Conservation (phyloP, 1,140 invertebrate genomes). For the Aphelinus atriplicis region DNA sequence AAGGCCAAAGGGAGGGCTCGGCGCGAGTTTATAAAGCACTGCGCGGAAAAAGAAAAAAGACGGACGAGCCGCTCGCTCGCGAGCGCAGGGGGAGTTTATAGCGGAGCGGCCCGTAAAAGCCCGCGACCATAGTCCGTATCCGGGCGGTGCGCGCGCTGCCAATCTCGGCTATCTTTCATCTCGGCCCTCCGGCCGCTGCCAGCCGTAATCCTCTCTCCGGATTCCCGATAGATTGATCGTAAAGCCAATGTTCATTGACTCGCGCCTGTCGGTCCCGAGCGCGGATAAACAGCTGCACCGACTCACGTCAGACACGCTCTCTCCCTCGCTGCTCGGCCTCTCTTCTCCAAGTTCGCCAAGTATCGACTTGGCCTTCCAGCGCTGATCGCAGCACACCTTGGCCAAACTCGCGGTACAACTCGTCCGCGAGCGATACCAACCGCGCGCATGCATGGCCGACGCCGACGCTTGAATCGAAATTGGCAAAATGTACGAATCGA, state of each 20-base stretch:
- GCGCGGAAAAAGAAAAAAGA: conserved; percentile 1
- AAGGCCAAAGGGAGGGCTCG: no score
- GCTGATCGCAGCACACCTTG: no score
- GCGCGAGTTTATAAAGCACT: no score
- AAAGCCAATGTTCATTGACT: conserved; percentile 46
- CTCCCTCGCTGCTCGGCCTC: not conserved
- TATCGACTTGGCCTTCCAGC: no score
- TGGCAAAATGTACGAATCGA: no score
- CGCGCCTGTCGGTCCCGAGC: not conserved
- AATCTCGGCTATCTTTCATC: conserved; percentile 56
- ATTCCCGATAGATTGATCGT: conserved; percentile 49
- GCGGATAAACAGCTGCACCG: not conserved
- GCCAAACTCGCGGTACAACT: no score
- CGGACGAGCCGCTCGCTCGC: conserved; percentile 11
- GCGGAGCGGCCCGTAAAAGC: conserved; percentile 51
- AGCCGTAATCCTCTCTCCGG: conserved; percentile 35
- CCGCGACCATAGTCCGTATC: conserved; percentile 47
- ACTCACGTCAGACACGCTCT: not conserved
- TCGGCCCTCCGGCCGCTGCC: conserved; percentile 43
- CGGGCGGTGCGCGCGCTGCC: conserved; percentile 42
- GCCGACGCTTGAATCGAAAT: no score
- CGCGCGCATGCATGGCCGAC: no score
- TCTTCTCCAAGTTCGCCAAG: no score
- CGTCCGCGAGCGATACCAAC: no score
- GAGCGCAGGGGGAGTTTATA: conserved; percentile 47